phyloP scores from a whole-genome alignment of 2,888 invertebrate species.

The Drosophila incognita region DNA sequence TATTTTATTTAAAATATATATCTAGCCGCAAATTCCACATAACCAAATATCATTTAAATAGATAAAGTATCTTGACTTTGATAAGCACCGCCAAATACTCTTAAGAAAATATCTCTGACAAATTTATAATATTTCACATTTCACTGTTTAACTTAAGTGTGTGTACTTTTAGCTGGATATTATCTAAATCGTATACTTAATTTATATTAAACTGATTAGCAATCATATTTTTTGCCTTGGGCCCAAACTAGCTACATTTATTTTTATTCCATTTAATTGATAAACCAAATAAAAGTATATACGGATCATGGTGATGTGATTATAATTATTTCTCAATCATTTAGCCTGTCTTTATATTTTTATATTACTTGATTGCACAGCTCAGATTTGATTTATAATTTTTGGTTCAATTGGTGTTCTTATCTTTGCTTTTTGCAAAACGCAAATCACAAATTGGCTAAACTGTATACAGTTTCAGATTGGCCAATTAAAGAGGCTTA shows the following conservation, averaged over 20 bases:
- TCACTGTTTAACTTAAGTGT: background rate
- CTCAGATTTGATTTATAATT: background rate
- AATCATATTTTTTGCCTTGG: background rate
- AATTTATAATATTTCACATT: background rate
- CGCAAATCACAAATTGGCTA: conserved; percentile 7
- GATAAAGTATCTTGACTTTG: background rate
- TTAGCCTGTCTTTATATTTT: background rate
- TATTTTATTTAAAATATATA: conserved; percentile 28
- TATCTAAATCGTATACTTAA: background rate
- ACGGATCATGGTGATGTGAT: conserved; percentile 12
- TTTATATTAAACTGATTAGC: conserved; percentile 5
- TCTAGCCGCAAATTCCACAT: background rate
- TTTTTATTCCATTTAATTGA: conserved; percentile 1
- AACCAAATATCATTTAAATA: background rate
- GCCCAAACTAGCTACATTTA: background rate
- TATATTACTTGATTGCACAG: conserved; percentile 4
- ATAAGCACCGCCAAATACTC: background rate
- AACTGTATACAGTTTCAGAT: conserved; percentile 4
- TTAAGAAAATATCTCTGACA: background rate
- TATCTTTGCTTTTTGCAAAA: conserved; percentile 16
- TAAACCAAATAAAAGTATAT: conserved; percentile 11
- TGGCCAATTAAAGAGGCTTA: conserved; percentile 52
- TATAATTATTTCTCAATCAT: conserved; percentile 9
- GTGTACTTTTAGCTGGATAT: background rate
- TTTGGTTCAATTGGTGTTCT: background rate